Evolutionary conservation across 1,140 invertebrate species (phyloP), one percentile per base, ranked within the genome.

Genomic region (Drosophila rhopaloa): DNA sequence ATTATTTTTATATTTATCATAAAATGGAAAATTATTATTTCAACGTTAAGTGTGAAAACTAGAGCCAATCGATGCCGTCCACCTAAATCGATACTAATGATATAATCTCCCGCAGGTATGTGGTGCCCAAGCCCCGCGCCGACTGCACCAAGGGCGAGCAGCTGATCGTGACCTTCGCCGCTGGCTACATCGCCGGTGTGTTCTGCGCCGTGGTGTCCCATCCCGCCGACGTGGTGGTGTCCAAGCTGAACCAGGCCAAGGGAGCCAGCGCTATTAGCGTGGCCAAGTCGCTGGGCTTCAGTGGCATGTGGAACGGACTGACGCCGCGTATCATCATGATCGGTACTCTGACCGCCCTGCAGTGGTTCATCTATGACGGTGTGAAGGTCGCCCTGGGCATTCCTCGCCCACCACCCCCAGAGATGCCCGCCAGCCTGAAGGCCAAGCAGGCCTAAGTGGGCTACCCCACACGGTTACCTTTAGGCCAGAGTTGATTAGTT

Each of bases 291-390:
- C 93, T 95, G 29, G 95, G 95, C 58, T 94, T 94, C 86, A 93
- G 84, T 40, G 95, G 95, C 65, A 95, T 99, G 83, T 99, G 99
- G 99, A 99, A 99, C 93, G 99, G 99, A 86, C 94, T 99, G 35
- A 95, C 95, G 63, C 98, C 99, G 14, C 98, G 99, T 95, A 99
- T 99, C 90, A 96, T 99, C 74, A 99, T 99, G 99, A 99, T 99
- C 91, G 99, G 99, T 96, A 99, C 99, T 9, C 94, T 99, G 47
- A 99, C 99, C 50, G 99, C 98, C 47, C 95, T 98, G 59, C 99
- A 99, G 93, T 99, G 99, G 99, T 99, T 99, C 94, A 99, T 99
- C 93, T 99, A 99, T 91, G 99, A 99, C 93, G 98, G 97, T 56
- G 98, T 99, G 24, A 98, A 98, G 93, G 97, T 98, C 4, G 96